Base-by-base conservation (phyloP, 2,113 vertebrate species). In the Anser brachyrhynchus region DNA sequence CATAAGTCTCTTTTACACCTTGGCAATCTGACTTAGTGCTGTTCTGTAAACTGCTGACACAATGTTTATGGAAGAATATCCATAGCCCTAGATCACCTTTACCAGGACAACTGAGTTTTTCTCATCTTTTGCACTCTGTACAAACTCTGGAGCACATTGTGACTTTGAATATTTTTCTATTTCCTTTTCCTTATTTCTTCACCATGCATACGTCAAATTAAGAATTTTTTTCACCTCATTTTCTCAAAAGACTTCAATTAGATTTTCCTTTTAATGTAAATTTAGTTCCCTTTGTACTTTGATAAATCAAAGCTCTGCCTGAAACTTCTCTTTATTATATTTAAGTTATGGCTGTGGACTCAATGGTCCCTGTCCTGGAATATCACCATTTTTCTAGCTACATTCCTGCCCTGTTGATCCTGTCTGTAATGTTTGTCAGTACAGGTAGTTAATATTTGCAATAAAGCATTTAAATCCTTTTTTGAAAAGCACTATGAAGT, bases 151-250 rank as follows among this genome's bases (percentile, higher is more conserved):
- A 22, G 1, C 6, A 52, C 3, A 16, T 57, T 16, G 11, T 12
- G 8, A 62, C 6, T 79, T 79, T n/a, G n/a, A 79, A 52, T 33
- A 23, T 14, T 31, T 54, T 16, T 35, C 21, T 16, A 51, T 37
- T 77, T 37, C 20, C 21, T 26, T 9, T 7, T 74, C 6, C 22
- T 59, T 82, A 37, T n/a, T 76, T 84, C 43, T 87, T 81, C 74
- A 35, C 8, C 5, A 21, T 43, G 12, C 2, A 16, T 21, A n/a
- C 21, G 22, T 51, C 28, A 79, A n/a, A 92, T 61, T 18, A 17
- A 11, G 16, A 3, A 0, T 0, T 22, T 39, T 52, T 78, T 87
- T 51, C 7, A n/a, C 11, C 19, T 54, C 0, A 10, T 37, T 44
- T 66, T 66, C 18, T 58, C 19, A 41, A 66, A 93, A 84, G 37